Percentiles rank a stretch among this genome's conserved stretches.
Conservation (phyloP, 2,113 vertebrate species). For the Brienomyrus longianalis region DNA sequence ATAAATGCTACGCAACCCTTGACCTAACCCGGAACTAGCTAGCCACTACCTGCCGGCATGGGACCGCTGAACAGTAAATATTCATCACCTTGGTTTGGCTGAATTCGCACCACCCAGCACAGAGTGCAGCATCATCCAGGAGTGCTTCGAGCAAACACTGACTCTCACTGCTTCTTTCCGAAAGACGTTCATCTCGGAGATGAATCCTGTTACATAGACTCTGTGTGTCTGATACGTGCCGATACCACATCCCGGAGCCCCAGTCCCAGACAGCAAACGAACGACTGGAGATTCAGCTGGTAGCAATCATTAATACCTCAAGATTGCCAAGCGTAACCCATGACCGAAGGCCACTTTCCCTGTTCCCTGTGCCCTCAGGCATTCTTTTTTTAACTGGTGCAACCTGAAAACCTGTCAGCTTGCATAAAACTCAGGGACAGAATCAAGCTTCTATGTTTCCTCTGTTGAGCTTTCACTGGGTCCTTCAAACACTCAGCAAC, state of each 20-base stretch:
- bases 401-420: slow-evolving; percentile 48
- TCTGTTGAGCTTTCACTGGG: slow-evolving; percentile 46
- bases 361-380: slow-evolving; percentile 36
- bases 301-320: slow-evolving; percentile 46
- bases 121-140: neutral
- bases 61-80: neutral
- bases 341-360: slow-evolving; percentile 44
- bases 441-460: slow-evolving; percentile 35
- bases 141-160: neutral
- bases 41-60: neutral
- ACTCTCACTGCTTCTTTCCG: neutral
- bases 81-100: neutral
- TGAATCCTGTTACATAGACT: slow-evolving; percentile 26
- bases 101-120: neutral
- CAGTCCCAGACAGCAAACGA: slow-evolving; percentile 39
- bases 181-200: slow-evolving; percentile 20
- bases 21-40: neutral
- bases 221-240: slow-evolving; percentile 25
- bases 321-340: slow-evolving; percentile 30
- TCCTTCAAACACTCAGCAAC: slow-evolving; percentile 36
- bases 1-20: neutral
- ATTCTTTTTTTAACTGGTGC: slow-evolving; percentile 48
- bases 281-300: slow-evolving; percentile 42
- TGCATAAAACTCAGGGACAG: slow-evolving; percentile 44
- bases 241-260: slow-evolving; percentile 36